Percentiles rank a stretch among this genome's conserved stretches.
Evolutionary conservation across 1,140 invertebrate species (phyloP).

Genomic region (Meloidogyne floridensis): DNA sequence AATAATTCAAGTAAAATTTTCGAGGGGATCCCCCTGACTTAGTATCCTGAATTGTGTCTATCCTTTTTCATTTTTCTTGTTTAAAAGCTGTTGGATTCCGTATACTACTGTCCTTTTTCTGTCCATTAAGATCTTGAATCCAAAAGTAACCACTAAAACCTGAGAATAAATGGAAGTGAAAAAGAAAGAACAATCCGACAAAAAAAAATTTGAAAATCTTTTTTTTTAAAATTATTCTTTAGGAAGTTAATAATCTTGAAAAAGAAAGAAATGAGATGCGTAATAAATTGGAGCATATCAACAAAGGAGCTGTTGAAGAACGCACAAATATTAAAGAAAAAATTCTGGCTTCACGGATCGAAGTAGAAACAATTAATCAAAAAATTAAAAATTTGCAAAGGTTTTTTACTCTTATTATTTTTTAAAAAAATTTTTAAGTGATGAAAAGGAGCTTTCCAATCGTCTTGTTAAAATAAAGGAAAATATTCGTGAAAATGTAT

Average conservation of each 20-base stretch:
- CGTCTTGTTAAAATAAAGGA: slow-evolving; percentile 14
- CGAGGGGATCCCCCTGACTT: too few relatives aligned
- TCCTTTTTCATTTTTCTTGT: too few relatives aligned
- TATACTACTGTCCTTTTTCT: too few relatives aligned
- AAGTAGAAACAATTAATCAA: not conserved
- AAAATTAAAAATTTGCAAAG: slow-evolving; percentile 1
- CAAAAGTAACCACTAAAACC: too few relatives aligned
- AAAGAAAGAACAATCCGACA: not conserved
- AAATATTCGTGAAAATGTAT: slow-evolving; percentile 17
- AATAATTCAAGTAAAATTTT: too few relatives aligned
- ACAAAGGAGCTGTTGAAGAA: not conserved
- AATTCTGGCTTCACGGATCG: not conserved
- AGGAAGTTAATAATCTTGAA: slow-evolving; percentile 2
- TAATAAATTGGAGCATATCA: slow-evolving; percentile 5
- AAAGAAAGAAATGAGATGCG: not conserved
- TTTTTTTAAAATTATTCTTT: not conserved
- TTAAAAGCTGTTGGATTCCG: too few relatives aligned
- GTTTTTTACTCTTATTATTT: not conserved
- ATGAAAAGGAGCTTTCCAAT: slow-evolving; percentile 20
- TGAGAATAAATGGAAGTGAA: too few relatives aligned
- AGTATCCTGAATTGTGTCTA: too few relatives aligned
- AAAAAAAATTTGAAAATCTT: not conserved
- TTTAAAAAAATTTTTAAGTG: slow-evolving; percentile 10
- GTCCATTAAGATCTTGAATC: too few relatives aligned
- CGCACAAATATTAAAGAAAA: not conserved